Evolutionary conservation across 2,888 invertebrate genomes (phyloP).

Genomic region (Caenorhabditis sp.): DNA sequence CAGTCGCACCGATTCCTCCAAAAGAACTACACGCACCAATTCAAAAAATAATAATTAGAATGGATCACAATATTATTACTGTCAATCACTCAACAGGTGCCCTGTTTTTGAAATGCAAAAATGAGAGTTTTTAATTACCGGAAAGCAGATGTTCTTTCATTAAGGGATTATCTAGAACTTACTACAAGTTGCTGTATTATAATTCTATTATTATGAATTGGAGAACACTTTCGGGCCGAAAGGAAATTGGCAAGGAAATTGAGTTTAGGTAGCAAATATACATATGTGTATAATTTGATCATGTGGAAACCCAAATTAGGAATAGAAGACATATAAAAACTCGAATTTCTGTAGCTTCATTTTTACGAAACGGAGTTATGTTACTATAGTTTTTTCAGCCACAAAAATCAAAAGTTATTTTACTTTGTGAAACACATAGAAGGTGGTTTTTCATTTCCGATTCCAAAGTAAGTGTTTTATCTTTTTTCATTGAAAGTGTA

Average conservation of each 20-base stretch:
- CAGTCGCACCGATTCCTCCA: not conserved
- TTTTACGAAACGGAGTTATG: too few species aligned
- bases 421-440: too few species aligned
- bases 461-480: too few species aligned
- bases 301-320: too few species aligned
- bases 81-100: not conserved
- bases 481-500: too few species aligned
- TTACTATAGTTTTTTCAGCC: too few species aligned
- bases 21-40: not conserved
- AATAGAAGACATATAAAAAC: too few species aligned
- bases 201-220: not conserved
- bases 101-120: not conserved
- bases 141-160: not conserved
- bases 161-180: not conserved
- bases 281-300: not conserved
- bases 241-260: not conserved
- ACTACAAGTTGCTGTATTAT: too few species aligned
- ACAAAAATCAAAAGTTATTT: too few species aligned
- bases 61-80: not conserved
- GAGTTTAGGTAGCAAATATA: not conserved
- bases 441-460: too few species aligned
- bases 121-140: not conserved
- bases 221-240: not conserved
- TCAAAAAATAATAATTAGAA: not conserved
- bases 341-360: too few species aligned